phyloP scores from a whole-genome alignment of 2,797 vertebrate genomes.

The Trematomus bernacchii region DNA sequence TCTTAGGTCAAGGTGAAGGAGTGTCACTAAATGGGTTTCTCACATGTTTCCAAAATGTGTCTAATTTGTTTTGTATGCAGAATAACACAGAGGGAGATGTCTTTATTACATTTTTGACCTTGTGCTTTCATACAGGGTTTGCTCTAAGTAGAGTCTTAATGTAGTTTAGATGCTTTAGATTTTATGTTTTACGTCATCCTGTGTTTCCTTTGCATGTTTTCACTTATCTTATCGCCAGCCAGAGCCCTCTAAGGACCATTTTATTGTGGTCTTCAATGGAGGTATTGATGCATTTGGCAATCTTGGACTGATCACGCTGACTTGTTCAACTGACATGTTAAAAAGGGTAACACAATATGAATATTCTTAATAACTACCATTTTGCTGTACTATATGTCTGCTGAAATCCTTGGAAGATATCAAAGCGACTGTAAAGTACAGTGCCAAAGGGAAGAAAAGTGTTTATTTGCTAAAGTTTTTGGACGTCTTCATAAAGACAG shows the following conservation, averaged over 20 bases:
- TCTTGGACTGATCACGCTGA: not conserved
- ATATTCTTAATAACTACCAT: not conserved
- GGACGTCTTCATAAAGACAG: slow-evolving; percentile 43
- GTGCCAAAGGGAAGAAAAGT: slow-evolving; percentile 9
- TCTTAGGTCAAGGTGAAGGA: not conserved
- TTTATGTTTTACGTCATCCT: not conserved
- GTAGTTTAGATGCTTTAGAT: slow-evolving; percentile 19
- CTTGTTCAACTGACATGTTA: not conserved
- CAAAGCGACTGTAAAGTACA: slow-evolving; percentile 26
- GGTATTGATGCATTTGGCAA: slow-evolving; percentile 15
- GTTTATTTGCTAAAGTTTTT: slow-evolving; percentile 51
- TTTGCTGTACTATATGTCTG: not conserved
- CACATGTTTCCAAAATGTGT: not conserved
- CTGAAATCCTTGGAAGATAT: slow-evolving; percentile 14
- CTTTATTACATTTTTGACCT: slow-evolving; percentile 21
- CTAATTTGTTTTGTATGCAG: not conserved
- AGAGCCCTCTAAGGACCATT: slow-evolving; percentile 11
- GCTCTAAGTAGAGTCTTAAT: slow-evolving; percentile 22
- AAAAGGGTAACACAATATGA: not conserved
- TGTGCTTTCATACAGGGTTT: slow-evolving; percentile 30
- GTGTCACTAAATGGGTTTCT: not conserved
- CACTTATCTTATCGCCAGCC: slow-evolving; percentile 15
- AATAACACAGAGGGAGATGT: slow-evolving; percentile 27
- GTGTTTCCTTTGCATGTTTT: slow-evolving; percentile 10
- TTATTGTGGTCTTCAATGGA: slow-evolving; percentile 19